Evolutionary conservation across 2,797 vertebrate genomes (phyloP), one percentile per base, ranked within the genome.

Genomic region (Eupleurogrammus muticus): DNA sequence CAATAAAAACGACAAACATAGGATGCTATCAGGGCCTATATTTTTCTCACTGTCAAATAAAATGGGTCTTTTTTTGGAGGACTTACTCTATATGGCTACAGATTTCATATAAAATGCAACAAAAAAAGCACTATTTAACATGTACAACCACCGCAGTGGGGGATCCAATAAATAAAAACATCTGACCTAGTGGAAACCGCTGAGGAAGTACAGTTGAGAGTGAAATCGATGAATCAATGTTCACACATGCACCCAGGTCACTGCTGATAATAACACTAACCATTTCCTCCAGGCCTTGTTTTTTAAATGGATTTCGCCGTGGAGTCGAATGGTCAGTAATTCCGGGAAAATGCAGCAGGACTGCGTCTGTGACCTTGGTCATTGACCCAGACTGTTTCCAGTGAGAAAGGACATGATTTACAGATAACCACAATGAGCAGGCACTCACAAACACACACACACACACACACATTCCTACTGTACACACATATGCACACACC

Each of bases 321-420:
- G 8, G 23, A 66, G 56, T 11, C 62, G 23, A 62, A 24, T 19
- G 51, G 56, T 80, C 54, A 56, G 32, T 65, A 12, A 62, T 75
- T 73, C 42, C 62, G 60, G 71, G 35, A 75, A 72, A 52, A 28
- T 36, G 64, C 68, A 59, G 32, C 48, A 53, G 19, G 66, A 51
- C 59, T 11, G 19, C 46, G 54, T 68, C 56, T 66, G 46, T 73
- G 85, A 87, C 87, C 77, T 79, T 73, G 54, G 52, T 82, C 73
- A 51, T n/a, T 86, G 82, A 86, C 79, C 83, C 77, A 58, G 17
- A 77, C 34, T 68, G 69, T 70, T 84, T 74, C 53, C 53, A 47
- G 59, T 76, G 81, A 86, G 77, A 80, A 71, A 84, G 63, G 53
- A 79, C 71, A 68, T 71, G 58, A 87, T 86, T 79, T 87, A 79